These are phyloP conservation scores for Remorina albescens DNA, from an alignment of 2,797 vertebrate genomes.

Conservation along the genomic window DNA sequence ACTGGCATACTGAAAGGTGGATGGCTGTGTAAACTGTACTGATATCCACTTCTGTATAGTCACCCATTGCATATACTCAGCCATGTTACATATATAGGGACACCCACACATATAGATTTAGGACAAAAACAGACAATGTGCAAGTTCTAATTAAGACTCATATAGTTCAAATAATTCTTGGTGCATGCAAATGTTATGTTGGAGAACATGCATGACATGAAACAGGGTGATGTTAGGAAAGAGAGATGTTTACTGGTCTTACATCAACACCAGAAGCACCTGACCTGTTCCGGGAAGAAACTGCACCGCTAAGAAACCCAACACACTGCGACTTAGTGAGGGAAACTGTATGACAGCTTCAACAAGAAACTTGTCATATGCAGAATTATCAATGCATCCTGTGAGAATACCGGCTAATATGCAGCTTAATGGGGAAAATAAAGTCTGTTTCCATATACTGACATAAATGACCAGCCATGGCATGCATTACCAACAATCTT, in stretches of 20 bases:
- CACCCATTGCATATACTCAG: too few species aligned
- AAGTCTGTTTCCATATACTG: constrained; percentile 4
- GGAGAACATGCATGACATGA: constrained; percentile 60
- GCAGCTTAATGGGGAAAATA: constrained; percentile 3
- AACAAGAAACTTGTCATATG: constrained; percentile 11
- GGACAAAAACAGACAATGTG: constrained; percentile 3
- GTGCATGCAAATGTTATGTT: constrained; percentile 57
- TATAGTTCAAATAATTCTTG: constrained; percentile 12
- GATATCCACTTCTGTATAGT: too few species aligned
- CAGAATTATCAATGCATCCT: constrained; percentile 17
- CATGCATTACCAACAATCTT: constrained; percentile 12
- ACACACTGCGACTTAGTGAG: constrained; percentile 32
- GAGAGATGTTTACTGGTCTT: constrained; percentile 44
- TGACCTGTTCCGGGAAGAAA: constrained; percentile 53
- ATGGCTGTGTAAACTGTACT: constrained; percentile 8
- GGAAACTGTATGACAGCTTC: constrained; percentile 12
- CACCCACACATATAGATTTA: constrained; percentile 28
- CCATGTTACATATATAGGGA: constrained; percentile 9
- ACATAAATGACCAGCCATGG: constrained; percentile 22
- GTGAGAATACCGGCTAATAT: constrained; percentile 24
- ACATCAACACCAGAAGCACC: constrained; percentile 56
- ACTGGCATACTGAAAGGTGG: constrained; percentile 19
- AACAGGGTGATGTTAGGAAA: constrained; percentile 28
- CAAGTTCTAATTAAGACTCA: constrained; percentile 5
- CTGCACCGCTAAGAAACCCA: constrained; percentile 45